phyloP scores from a whole-genome alignment of 1,140 invertebrate species.

The Drosophila pallidifrons region DNA sequence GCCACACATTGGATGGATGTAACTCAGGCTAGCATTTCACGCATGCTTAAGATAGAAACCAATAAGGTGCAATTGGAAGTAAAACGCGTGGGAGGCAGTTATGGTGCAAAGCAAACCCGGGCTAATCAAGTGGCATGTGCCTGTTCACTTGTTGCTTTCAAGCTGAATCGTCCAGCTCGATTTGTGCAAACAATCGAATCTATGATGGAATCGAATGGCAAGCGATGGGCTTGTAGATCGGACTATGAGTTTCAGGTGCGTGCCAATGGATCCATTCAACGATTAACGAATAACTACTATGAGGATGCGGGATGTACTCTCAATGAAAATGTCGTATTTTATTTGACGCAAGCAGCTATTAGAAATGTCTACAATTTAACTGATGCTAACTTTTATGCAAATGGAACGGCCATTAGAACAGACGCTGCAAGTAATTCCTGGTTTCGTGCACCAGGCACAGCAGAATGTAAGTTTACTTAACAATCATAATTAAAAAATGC shows the following conservation, averaged over 20 bases:
- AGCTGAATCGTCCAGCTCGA: slow-evolving; percentile 87
- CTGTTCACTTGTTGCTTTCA: slow-evolving; percentile 88
- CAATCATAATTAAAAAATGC: slow-evolving; percentile 80
- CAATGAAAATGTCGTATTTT: slow-evolving; percentile 87
- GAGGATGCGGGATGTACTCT: slow-evolving; percentile 87
- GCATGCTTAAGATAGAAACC: slow-evolving; percentile 85
- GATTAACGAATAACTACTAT: slow-evolving; percentile 87
- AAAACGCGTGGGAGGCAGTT: slow-evolving; percentile 89
- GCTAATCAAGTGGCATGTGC: slow-evolving; percentile 86
- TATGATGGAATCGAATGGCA: slow-evolving; percentile 89
- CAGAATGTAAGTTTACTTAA: slow-evolving; percentile 86
- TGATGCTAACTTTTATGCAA: slow-evolving; percentile 86
- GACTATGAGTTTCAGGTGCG: slow-evolving; percentile 88
- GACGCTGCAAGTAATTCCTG: slow-evolving; percentile 88
- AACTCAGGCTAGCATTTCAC: slow-evolving; percentile 87
- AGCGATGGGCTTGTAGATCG: slow-evolving; percentile 86
- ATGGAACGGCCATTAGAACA: slow-evolving; percentile 87
- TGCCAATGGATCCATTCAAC: slow-evolving; percentile 88
- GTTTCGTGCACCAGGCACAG: slow-evolving; percentile 87
- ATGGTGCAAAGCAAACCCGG: slow-evolving; percentile 89
- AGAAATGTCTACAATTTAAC: slow-evolving; percentile 87
- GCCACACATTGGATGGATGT: slow-evolving; percentile 89
- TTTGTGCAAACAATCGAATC: slow-evolving; percentile 88
- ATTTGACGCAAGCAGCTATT: slow-evolving; percentile 76
- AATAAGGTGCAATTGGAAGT: slow-evolving; percentile 88